A percentile compares a stretch with the other conserved stretches of the same genome.
Evolutionary conservation across 2,888 invertebrate species (phyloP).

Genomic region (Clepsis dumicolana): DNA sequence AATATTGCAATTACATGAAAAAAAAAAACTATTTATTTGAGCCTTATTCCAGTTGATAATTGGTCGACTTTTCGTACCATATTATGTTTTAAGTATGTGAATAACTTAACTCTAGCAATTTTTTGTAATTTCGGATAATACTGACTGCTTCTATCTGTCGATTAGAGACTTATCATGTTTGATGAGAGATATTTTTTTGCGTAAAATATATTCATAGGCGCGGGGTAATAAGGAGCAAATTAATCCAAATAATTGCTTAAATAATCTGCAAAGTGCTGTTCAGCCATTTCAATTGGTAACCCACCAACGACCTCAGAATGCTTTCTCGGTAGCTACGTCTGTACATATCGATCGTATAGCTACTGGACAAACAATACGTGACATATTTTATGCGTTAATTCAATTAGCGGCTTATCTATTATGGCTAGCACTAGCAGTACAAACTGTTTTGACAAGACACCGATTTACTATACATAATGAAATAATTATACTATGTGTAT

Average conservation of each 20-base stretch:
- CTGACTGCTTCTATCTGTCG: background rate
- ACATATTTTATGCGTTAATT: background rate
- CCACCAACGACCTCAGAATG: too few relatives aligned
- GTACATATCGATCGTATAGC: too few relatives aligned
- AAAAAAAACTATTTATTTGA: background rate
- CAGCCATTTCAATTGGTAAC: too few relatives aligned
- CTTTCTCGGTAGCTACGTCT: too few relatives aligned
- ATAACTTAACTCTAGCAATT: background rate
- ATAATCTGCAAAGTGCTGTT: too few relatives aligned
- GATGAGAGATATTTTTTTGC: background rate
- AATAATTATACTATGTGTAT: too few relatives aligned
- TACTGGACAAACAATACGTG: background rate
- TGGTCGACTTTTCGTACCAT: background rate
- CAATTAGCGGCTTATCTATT: background rate
- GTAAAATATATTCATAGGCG: background rate
- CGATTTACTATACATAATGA: background rate
- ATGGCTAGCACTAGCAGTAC: background rate
- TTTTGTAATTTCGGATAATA: background rate
- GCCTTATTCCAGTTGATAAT: background rate
- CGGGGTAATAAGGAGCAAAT: too few relatives aligned
- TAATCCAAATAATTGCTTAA: too few relatives aligned
- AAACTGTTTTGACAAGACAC: background rate
- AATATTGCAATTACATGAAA: background rate
- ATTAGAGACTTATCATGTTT: constrained; percentile 2
- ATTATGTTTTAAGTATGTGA: background rate